Evolutionary conservation across 2,797 vertebrate genomes (phyloP), one percentile per base, ranked within the genome.

Genomic region (Linurgus olivaceus): DNA sequence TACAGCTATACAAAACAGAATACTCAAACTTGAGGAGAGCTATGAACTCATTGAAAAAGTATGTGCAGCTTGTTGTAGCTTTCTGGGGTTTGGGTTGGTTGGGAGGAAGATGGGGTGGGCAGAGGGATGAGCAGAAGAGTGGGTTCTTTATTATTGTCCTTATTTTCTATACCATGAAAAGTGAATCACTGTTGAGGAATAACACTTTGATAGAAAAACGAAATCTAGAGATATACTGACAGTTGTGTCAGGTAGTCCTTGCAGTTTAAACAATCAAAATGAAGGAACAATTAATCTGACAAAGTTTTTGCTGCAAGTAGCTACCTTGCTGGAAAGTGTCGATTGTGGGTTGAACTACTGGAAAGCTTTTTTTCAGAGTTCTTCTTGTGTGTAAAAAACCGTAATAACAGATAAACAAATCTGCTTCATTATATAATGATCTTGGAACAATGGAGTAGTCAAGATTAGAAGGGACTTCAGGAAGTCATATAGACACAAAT

Each of bases 1-100:
- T 84, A 99, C 98, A 2, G 98, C 99, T 9, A 94, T 99, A 88
- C 99, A 99, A 96, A 99, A 99, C 98, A 97, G 99, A 97, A 97
- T 98, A 11, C 98, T 99, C 45, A 99, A 99, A 88, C 98, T 99
- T 83, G 99, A 99, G 93, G 99, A 99, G 97, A 99, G 98, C 97
- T 99, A 99, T 24, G 99, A 99, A 78, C 97, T 99, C n/a, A 99
- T 99, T 62, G 99, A 99, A 96, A 99, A 99, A 98, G 99, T 99
- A 96, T 37, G 98, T 92, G 58, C 47, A 20, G 9, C 24, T 70
- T 76, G 16, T 24, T 24, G 10, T 18, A 25, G 10, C 28, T 65
- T 33, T 29, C 42, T 51, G 5, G 11, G 17, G 5, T 37, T 72
- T 38, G 71, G 10, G 16, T 37, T 77, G 14, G 3, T 18, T 24